Evolutionary conservation across 2,888 invertebrate species (phyloP).

Genomic region (Druceiella hillmani): DNA sequence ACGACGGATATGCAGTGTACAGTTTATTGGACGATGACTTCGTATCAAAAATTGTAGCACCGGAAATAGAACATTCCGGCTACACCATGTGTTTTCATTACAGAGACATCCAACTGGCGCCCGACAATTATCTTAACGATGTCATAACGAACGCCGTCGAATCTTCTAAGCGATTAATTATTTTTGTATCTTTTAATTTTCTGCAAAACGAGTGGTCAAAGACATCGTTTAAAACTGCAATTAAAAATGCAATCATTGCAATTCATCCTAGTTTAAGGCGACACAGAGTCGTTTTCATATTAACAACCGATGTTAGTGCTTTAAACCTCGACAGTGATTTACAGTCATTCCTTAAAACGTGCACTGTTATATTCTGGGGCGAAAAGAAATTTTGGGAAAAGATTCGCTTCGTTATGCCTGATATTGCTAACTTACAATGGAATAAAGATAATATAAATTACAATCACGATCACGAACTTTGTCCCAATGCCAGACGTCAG

Average conservation of each 20-base stretch:
- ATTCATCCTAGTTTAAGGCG: constrained; percentile 61
- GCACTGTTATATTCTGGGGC: constrained; percentile 70
- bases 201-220: constrained; percentile 80
- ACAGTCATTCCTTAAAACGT: constrained; percentile 63
- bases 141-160: constrained; percentile 59
- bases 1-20: constrained; percentile 86
- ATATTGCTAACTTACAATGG: constrained; percentile 59
- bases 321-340: constrained; percentile 71
- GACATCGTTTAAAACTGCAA: constrained; percentile 73
- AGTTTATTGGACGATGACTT: constrained; percentile 74
- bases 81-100: constrained; percentile 64
- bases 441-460: constrained; percentile 53
- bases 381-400: constrained; percentile 89
- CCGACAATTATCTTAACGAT: constrained; percentile 56
- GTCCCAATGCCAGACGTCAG: constrained; percentile 54
- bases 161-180: constrained; percentile 64
- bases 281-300: constrained; percentile 53
- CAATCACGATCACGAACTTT: constrained; percentile 47
- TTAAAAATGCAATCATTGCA: constrained; percentile 62
- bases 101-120: constrained; percentile 56
- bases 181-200: constrained; percentile 76
- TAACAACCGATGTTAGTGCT: constrained; percentile 62
- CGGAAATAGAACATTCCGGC: constrained; percentile 66
- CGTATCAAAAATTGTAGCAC: constrained; percentile 62
- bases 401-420: constrained; percentile 77